Evolutionary conservation across 2,113 vertebrate genomes (phyloP).

Genomic region (Monarcha castaneiventris): DNA sequence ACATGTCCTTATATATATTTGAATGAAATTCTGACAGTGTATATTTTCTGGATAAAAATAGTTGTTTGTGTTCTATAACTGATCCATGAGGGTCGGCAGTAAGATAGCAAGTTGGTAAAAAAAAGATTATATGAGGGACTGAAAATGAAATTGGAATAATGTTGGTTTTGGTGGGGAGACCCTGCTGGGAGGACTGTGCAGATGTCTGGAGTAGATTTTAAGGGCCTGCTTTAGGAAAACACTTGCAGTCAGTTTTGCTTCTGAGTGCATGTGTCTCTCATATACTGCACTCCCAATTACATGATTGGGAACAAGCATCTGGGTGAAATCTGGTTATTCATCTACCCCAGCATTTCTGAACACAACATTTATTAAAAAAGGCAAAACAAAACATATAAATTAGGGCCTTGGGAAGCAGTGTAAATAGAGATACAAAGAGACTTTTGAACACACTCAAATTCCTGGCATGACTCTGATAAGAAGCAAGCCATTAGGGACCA

Average conservation of each 20-base stretch:
- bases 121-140: neutral
- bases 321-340: slow-evolving; percentile 1
- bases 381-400: slow-evolving; percentile 2
- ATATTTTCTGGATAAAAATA: neutral
- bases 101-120: neutral
- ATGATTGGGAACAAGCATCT: neutral
- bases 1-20: neutral
- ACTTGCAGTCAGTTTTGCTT: neutral
- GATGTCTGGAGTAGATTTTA: neutral
- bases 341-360: neutral
- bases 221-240: neutral
- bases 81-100: neutral
- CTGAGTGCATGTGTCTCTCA: neutral
- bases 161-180: neutral
- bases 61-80: neutral
- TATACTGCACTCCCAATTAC: neutral
- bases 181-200: neutral
- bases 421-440: slow-evolving; percentile 19
- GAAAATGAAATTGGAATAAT: neutral
- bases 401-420: neutral
- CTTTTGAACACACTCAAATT: slow-evolving; percentile 23
- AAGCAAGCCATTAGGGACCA: neutral
- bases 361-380: neutral
- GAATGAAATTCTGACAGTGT: neutral
- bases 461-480: slow-evolving; percentile 16